Conservation (phyloP, 2,797 vertebrate genomes). For the Cheirogaleus major region DNA sequence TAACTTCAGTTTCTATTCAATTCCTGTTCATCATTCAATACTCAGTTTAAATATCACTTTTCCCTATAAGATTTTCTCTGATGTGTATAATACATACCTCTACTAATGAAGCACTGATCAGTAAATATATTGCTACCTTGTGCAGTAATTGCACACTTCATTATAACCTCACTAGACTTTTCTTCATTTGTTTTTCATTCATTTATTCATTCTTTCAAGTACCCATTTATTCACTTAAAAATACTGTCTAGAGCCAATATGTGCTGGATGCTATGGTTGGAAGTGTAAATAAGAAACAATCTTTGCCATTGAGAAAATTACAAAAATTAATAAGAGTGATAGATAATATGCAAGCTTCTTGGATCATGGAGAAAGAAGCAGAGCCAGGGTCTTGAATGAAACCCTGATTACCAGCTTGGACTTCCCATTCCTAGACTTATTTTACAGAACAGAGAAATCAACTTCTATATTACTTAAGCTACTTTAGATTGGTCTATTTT, state of each 20-base stretch:
- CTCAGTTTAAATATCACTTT: neutral
- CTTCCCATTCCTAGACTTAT: neutral
- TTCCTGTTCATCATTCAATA: neutral
- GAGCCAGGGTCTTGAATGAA: neutral
- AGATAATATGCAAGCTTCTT: neutral
- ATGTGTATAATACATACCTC: neutral
- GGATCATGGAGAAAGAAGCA: neutral
- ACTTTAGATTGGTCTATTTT: neutral
- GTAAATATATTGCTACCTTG: neutral
- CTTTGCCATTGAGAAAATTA: neutral
- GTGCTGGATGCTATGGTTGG: neutral
- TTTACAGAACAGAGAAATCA: neutral
- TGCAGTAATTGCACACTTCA: neutral
- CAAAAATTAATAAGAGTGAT: neutral
- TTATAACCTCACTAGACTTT: neutral
- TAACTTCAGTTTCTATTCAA: neutral
- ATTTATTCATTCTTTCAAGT: neutral
- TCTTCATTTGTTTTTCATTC: neutral
- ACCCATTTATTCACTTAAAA: neutral
- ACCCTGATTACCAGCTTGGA: neutral
- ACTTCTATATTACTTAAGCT: neutral
- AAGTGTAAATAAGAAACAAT: neutral
- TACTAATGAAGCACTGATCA: neutral
- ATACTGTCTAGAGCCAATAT: neutral
- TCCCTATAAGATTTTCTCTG: neutral